A percentile compares a stretch with the other conserved stretches of the same genome.
These are phyloP conservation scores for Rhagoletis zephyria DNA, from an alignment of 1,140 invertebrate genomes.

Conservation along the genomic window DNA sequence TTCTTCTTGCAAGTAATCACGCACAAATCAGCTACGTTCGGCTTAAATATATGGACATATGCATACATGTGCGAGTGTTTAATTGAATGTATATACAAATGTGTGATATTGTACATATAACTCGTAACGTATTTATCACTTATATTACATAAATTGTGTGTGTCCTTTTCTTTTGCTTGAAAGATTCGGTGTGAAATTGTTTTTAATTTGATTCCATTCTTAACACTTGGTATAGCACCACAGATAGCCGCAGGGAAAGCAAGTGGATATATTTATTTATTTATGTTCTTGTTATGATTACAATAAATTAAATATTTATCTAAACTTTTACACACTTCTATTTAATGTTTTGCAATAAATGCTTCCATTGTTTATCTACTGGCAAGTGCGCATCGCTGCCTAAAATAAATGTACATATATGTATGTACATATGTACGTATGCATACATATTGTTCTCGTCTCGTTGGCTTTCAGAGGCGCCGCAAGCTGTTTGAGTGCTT, in stretches of 20 bases:
- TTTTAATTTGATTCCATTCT: not conserved
- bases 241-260: not conserved
- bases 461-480: too few species aligned
- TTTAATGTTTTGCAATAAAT: too few species aligned
- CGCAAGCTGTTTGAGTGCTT: too few species aligned
- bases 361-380: too few species aligned
- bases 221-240: not conserved
- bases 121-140: not conserved
- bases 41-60: too few species aligned
- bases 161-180: not conserved
- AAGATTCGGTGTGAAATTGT: not conserved
- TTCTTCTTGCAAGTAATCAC: not conserved
- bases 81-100: too few species aligned
- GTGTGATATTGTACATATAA: not conserved
- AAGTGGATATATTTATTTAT: not conserved
- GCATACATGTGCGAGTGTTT: too few species aligned
- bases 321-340: not conserved
- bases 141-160: not conserved
- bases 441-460: too few species aligned
- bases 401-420: too few species aligned
- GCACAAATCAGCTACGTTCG: too few species aligned
- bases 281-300: not conserved
- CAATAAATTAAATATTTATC: conserved; percentile 22
- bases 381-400: too few species aligned
- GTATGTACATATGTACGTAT: too few species aligned